Evolutionary conservation across 2,797 vertebrate genomes (phyloP), one percentile per base, ranked within the genome.

Genomic region (Ambastaia sidthimunki): DNA sequence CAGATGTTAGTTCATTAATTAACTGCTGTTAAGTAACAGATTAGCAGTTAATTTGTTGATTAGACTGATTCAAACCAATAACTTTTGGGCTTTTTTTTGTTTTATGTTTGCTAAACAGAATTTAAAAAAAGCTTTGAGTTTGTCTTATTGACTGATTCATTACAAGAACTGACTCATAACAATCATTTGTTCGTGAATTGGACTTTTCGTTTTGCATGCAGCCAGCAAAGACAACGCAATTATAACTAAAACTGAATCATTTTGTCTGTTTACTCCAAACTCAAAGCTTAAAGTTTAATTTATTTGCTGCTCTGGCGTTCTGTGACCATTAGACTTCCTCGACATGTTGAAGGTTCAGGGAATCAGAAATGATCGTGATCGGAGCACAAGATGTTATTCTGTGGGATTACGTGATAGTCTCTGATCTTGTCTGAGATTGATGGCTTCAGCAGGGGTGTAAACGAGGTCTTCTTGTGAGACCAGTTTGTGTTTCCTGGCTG

Each of bases 381-480:
- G 16, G 16, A 52, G 50, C 12, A 23, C 18, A 23, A 2, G 52
- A 54, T 54, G 15, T 25, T 1, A 62, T 62, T 16, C 13, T 4
- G 15, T 3, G 23, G 54, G 12, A 23, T 3, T 57, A 23, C 15
- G 31, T 63, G 7, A n/a, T 55, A 21, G n/a, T 63, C 23, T 11
- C 15, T 34, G 16, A 63, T 16, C 28, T 11, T 65, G 62, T 1
- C 18, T 19, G 62, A 19, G 44, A 71, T 78, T 63, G 55, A 71
- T 71, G 37, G 5, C 44, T 62, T 60, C 15, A 62, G 41, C 28
- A 25, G 3, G 18, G 28, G 62, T 37, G 47, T 71, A 52, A 44
- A 78, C 63, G n/a, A 69, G 62, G 25, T 71, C 47, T 37, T 41
- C 37, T 68, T 69, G 47, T 65, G 68, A 71, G 68, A 50, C n/a